A percentile compares a stretch with the other conserved stretches of the same genome.
These are phyloP conservation scores for Mechanitis messenoides DNA, from an alignment of 2,888 invertebrate genomes.

Conservation along the genomic window DNA sequence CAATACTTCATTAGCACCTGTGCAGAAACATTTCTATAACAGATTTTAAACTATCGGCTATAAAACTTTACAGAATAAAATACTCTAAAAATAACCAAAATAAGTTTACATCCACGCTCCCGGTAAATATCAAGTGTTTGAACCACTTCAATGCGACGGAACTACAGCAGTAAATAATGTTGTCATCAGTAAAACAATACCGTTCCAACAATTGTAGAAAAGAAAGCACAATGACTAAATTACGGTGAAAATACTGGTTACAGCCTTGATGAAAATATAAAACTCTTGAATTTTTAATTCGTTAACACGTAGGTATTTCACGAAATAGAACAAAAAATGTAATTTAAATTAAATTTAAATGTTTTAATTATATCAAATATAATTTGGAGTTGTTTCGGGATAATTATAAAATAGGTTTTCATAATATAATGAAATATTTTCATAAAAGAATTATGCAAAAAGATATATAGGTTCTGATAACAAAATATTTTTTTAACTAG, in stretches of 20 bases:
- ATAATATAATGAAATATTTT: too few species aligned
- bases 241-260: conserved; percentile 15
- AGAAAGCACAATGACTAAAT: conserved; percentile 20
- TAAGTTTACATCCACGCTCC: background rate
- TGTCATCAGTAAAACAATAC: conserved; percentile 19
- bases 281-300: background rate
- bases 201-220: conserved; percentile 18
- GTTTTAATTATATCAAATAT: background rate
- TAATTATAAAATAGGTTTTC: too few species aligned
- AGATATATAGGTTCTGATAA: too few species aligned
- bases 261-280: conserved; percentile 15
- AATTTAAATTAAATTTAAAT: too few species aligned
- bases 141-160: conserved; percentile 14
- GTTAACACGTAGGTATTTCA: background rate
- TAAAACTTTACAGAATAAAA: too few species aligned
- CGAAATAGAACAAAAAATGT: background rate
- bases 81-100: background rate
- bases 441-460: too few species aligned
- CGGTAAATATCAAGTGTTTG: conserved; percentile 4
- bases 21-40: too few species aligned
- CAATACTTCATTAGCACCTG: too few species aligned
- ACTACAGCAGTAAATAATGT: conserved; percentile 6
- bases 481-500: too few species aligned
- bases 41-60: too few species aligned
- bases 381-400: background rate